These are phyloP conservation scores for Ormyrus nitidulus DNA, from an alignment of 2,888 invertebrate genomes.

Conservation along the genomic window DNA sequence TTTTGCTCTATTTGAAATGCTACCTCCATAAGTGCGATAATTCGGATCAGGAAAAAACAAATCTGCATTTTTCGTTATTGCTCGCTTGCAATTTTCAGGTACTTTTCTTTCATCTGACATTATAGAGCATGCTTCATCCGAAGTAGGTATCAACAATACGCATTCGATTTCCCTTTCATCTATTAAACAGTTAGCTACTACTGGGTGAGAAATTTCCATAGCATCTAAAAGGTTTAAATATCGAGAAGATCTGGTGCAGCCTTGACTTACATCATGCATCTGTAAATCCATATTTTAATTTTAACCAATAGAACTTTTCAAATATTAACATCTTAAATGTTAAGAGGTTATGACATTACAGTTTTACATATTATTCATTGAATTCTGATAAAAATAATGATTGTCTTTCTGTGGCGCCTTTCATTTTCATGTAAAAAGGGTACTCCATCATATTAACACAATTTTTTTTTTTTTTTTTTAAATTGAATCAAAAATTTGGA, in stretches of 20 bases:
- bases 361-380: not conserved
- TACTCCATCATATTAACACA: not conserved
- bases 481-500: not conserved
- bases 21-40: constrained; percentile 85
- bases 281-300: constrained; percentile 57
- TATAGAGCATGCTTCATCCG: constrained; percentile 82
- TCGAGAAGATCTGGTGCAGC: constrained; percentile 75
- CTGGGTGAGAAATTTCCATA: constrained; percentile 84
- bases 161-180: constrained; percentile 86
- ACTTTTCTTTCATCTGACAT: constrained; percentile 82
- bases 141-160: constrained; percentile 85
- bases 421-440: too few species aligned
- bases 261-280: constrained; percentile 76
- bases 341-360: not conserved
- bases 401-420: too few species aligned
- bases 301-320: constrained; percentile 24
- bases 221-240: constrained; percentile 81
- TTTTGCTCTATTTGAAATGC: constrained; percentile 72
- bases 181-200: constrained; percentile 90
- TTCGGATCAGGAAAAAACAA: constrained; percentile 86
- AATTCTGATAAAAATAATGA: constrained; percentile 6
- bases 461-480: constrained; percentile 10
- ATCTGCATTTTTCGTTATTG: constrained; percentile 82
- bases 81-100: constrained; percentile 82
- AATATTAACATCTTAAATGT: not conserved